Evolutionary conservation across 2,888 invertebrate species (phyloP), one percentile per base, ranked within the genome.

Genomic region (Carcina quercana): DNA sequence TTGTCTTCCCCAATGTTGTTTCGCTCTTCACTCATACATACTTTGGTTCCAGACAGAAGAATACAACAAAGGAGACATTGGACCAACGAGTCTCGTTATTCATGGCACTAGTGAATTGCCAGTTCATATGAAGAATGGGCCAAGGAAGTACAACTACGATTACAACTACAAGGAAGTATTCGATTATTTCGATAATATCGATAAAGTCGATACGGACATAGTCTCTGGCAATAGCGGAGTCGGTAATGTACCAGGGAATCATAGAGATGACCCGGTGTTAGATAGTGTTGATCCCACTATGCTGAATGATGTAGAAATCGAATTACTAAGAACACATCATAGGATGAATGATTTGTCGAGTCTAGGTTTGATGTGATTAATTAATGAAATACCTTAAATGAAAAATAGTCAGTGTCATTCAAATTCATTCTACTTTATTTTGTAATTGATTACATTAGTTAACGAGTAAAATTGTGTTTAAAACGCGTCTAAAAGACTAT

Each of bases 101-200:
- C 91, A 93, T 51, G 94, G 94, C 2, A 93, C 92, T 0, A 74
- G 66, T 36, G 70, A 85, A 30, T 78, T 80, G 46, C 93, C 94
- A 0, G 55, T 58, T 2, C 89, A 93, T 51, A 88, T 91, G 82
- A 70, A 56, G 43, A 60, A 78, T 29, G 88, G 87, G 2, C 76
- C 79, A 1, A 75, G 86, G 50, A 62, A 70, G 39, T 88, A 89
- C 56, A 78, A 86, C 38, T 59, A 82, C 25, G 66, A 85, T 31
- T 86, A 87, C 51, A 86, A 56, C 30, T 54, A 59, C 27, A 44
- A 58, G 36, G 50, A 59, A 15, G 42, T 50, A 11, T 53, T 55
- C 17, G 47, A 61, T 27, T 56, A 57, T 34, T 46, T 53, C 12
- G 48, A 54, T n/a, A 43, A 43, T 30, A 39, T 36, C 19, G 50